A percentile compares a stretch with the other conserved stretches of the same genome.
Conservation (phyloP, 2,113 vertebrate genomes). For the Hippopotamus amphibius region DNA sequence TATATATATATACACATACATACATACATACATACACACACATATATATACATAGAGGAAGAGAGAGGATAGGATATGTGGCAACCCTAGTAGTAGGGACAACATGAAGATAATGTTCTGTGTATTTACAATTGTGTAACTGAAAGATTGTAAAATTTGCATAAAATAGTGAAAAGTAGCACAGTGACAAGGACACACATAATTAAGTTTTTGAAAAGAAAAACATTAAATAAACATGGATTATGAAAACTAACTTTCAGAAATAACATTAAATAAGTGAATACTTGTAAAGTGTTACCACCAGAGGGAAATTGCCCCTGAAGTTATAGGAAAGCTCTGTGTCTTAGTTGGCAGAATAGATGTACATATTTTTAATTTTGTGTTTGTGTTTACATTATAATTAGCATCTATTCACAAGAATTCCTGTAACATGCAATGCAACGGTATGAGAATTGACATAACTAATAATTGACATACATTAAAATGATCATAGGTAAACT, state of each 20-base stretch:
- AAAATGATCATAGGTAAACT: neutral
- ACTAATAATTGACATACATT: neutral
- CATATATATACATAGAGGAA: neutral
- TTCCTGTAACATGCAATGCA: neutral
- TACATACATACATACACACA: too few relatives aligned
- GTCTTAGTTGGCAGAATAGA: neutral
- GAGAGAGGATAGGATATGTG: neutral
- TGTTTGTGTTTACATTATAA: neutral
- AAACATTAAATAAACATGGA: neutral
- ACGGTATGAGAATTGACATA: neutral
- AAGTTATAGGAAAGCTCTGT: neutral
- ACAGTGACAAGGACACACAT: neutral
- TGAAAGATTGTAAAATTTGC: constrained; percentile 2
- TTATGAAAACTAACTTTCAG: neutral
- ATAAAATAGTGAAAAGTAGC: neutral
- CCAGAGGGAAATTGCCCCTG: neutral
- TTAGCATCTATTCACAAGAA: neutral
- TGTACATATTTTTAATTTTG: neutral
- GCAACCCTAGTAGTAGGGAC: neutral
- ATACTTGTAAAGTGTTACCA: neutral
- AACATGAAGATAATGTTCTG: constrained; percentile 17
- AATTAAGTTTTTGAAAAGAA: too few relatives aligned
- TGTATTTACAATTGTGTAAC: constrained; percentile 47
- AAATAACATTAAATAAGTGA: neutral
- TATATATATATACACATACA: too few relatives aligned